phyloP scores from a whole-genome alignment of 2,113 vertebrate species.

The Petromus typicus region DNA sequence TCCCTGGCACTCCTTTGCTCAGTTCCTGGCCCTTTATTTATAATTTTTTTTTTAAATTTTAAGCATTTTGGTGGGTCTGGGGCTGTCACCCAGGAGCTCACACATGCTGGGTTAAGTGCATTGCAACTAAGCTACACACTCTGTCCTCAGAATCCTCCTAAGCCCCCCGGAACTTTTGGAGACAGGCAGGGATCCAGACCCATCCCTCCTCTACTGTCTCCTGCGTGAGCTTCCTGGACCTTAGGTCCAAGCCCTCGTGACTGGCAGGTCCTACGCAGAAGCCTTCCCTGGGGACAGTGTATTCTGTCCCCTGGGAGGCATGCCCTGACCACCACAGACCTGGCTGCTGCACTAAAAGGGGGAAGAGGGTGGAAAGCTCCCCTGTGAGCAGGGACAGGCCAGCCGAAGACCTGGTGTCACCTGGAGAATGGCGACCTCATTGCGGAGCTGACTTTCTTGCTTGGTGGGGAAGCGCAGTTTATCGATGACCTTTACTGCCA shows the following conservation, averaged over 20 bases:
- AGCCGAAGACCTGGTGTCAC: conserved; percentile 73
- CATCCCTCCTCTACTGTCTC: background rate
- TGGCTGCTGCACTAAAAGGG: background rate
- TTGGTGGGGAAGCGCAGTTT: conserved; percentile 91
- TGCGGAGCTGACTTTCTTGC: conserved; percentile 90
- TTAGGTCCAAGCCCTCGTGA: background rate
- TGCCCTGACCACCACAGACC: background rate
- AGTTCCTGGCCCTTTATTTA: background rate
- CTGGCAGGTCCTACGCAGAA: background rate
- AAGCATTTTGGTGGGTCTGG: too few relatives aligned
- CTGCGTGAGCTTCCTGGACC: background rate
- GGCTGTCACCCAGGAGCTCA: background rate
- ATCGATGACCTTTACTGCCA: conserved; percentile 93
- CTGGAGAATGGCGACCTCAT: conserved; percentile 92
- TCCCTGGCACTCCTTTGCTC: background rate
- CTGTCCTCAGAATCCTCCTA: background rate
- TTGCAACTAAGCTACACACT: background rate
- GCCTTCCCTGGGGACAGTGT: background rate
- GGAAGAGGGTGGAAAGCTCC: background rate
- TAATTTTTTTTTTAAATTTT: background rate
- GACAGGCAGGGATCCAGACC: background rate
- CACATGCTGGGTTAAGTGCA: background rate
- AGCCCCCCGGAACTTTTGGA: background rate
- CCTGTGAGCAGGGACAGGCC: background rate
- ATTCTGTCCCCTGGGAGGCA: conserved; percentile 22